phyloP scores from a whole-genome alignment of 2,888 invertebrate genomes.

The Dyspetes luteomarginatus region DNA sequence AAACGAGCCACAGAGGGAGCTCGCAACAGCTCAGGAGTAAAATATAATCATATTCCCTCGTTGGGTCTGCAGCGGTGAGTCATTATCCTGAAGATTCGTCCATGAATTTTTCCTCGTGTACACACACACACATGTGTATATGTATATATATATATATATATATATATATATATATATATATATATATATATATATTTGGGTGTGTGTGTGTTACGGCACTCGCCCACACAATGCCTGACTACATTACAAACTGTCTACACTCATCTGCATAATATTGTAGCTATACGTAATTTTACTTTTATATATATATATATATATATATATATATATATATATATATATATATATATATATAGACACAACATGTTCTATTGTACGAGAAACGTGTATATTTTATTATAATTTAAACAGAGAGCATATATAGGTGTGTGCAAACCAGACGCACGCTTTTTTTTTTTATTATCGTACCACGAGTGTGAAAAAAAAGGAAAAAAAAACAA shows the following conservation, averaged over 20 bases:
- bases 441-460: constrained; percentile 22
- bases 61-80: constrained; percentile 75
- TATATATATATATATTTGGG: no score
- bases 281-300: no score
- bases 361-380: constrained; percentile 2
- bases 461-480: not conserved
- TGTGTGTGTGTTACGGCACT: constrained; percentile 12
- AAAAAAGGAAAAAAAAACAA: no score
- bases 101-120: constrained; percentile 45
- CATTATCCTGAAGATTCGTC: constrained; percentile 72
- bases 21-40: constrained; percentile 22
- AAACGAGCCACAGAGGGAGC: constrained; percentile 1
- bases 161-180: no score
- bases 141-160: no score
- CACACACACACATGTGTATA: no score
- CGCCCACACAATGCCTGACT: constrained; percentile 38
- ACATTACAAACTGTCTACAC: not conserved
- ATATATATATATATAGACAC: no score
- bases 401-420: constrained; percentile 24
- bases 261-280: not conserved
- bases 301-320: not conserved
- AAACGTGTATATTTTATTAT: constrained; percentile 34
- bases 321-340: not conserved
- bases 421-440: constrained; percentile 42
- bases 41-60: constrained; percentile 62